These are phyloP conservation scores for Tethea ocularis DNA, from an alignment of 2,888 invertebrate species.

Conservation along the genomic window DNA sequence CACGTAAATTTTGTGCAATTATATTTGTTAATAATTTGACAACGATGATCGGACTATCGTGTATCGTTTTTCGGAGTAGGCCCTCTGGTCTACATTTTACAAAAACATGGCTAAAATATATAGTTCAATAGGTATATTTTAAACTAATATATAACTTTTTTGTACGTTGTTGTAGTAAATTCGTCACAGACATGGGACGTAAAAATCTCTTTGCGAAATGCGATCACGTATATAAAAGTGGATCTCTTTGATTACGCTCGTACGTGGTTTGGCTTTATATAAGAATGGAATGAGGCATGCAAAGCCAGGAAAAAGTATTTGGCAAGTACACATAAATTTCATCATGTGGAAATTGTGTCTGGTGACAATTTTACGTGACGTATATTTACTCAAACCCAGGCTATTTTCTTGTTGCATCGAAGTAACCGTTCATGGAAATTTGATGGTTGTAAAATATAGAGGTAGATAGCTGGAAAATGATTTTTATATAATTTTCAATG, in stretches of 20 bases:
- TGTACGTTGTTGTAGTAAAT: conserved; percentile 4
- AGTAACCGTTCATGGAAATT: not conserved
- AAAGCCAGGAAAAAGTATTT: conserved; percentile 46
- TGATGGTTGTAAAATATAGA: too few species aligned
- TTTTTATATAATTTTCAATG: too few species aligned
- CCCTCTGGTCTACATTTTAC: too few species aligned
- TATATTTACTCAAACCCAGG: not conserved
- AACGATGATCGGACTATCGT: too few species aligned
- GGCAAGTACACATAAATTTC: conserved; percentile 43
- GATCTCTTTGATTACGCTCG: conserved; percentile 62
- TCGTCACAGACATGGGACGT: conserved; percentile 26
- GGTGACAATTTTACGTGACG: conserved; percentile 15
- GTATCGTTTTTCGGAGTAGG: too few species aligned
- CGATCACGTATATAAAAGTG: conserved; percentile 59
- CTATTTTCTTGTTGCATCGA: not conserved
- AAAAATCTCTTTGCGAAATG: conserved; percentile 49
- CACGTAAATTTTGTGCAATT: too few species aligned
- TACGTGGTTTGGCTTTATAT: conserved; percentile 60
- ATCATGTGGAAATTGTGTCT: conserved; percentile 38
- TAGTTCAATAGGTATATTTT: not conserved
- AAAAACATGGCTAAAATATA: too few species aligned
- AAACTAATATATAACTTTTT: not conserved
- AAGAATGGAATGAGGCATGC: conserved; percentile 46
- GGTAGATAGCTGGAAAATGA: too few species aligned
- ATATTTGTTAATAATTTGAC: too few species aligned